Conservation (phyloP, 2,797 vertebrate genomes). For the Trachops cirrhosus region DNA sequence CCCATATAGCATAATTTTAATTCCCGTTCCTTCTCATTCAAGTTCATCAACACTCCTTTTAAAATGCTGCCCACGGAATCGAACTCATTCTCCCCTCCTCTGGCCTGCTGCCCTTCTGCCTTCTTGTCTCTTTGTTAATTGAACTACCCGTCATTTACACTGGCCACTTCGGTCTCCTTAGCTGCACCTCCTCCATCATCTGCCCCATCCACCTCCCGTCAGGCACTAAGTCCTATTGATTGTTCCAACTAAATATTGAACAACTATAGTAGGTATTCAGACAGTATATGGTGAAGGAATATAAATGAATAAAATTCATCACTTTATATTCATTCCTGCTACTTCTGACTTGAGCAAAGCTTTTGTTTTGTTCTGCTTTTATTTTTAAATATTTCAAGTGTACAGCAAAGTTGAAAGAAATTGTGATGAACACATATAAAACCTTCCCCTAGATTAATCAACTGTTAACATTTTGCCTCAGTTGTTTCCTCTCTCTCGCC, state of each 20-base stretch:
- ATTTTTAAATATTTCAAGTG: slow-evolving; percentile 43
- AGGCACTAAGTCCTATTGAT: slow-evolving; percentile 67
- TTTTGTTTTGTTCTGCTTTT: slow-evolving; percentile 45
- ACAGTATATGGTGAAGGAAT: slow-evolving; percentile 64
- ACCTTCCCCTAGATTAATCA: slow-evolving; percentile 8
- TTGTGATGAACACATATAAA: neutral
- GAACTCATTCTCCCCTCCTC: neutral
- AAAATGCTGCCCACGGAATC: neutral
- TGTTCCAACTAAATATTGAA: slow-evolving; percentile 64
- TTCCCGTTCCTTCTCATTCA: neutral
- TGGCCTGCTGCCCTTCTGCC: neutral
- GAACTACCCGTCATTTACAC: neutral
- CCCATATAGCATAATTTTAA: neutral
- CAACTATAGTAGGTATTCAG: slow-evolving; percentile 52
- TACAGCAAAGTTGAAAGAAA: slow-evolving; percentile 48
- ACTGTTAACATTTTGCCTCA: slow-evolving; percentile 12
- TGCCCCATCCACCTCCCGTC: slow-evolving; percentile 5
- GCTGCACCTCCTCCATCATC: neutral
- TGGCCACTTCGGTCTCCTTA: neutral
- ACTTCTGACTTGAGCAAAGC: slow-evolving; percentile 28
- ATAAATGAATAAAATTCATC: slow-evolving; percentile 67
- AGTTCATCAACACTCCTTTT: slow-evolving; percentile 17
- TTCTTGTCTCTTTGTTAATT: neutral
- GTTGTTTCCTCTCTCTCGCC: neutral
- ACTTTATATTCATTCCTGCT: slow-evolving; percentile 61